Percentiles rank a stretch among this genome's conserved stretches.
Evolutionary conservation across 2,888 invertebrate species (phyloP).

Genomic region (Ellobium chinense): DNA sequence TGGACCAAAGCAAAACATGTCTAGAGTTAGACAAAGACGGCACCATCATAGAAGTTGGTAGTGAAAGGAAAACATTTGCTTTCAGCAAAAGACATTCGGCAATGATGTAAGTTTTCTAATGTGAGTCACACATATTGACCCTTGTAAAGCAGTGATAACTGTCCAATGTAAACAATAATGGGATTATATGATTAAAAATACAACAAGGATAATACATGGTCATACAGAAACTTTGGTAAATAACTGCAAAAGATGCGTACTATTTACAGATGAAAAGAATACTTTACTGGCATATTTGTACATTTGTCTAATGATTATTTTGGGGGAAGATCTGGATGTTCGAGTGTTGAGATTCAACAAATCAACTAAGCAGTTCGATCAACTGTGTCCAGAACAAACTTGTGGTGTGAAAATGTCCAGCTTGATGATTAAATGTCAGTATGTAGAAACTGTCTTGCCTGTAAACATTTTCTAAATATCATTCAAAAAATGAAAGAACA

Average conservation of each 20-base stretch:
- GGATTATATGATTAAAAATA: not conserved
- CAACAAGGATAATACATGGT: slow-evolving; percentile 10
- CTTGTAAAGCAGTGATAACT: slow-evolving; percentile 12
- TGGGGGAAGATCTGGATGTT: slow-evolving; percentile 39
- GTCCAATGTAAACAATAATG: too few relatives aligned
- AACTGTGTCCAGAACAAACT: not conserved
- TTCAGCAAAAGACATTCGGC: slow-evolving; percentile 13
- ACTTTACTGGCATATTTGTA: slow-evolving; percentile 43
- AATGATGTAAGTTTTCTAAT: not conserved
- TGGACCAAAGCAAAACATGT: too few relatives aligned
- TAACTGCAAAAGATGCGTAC: slow-evolving; percentile 20
- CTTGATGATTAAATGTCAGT: too few relatives aligned
- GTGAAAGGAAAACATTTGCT: too few relatives aligned
- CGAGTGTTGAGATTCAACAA: slow-evolving; percentile 44
- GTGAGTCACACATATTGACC: not conserved
- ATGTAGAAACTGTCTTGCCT: too few relatives aligned
- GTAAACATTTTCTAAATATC: too few relatives aligned
- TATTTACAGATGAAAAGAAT: slow-evolving; percentile 44
- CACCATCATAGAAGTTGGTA: too few relatives aligned
- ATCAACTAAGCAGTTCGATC: slow-evolving; percentile 39
- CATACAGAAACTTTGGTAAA: slow-evolving; percentile 29
- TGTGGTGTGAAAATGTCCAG: too few relatives aligned
- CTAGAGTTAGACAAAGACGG: too few relatives aligned
- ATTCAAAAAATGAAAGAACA: too few relatives aligned
- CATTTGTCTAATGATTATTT: slow-evolving; percentile 31